Conservation (phyloP, 2,888 invertebrate species). For the Vesta saturnalis region DNA sequence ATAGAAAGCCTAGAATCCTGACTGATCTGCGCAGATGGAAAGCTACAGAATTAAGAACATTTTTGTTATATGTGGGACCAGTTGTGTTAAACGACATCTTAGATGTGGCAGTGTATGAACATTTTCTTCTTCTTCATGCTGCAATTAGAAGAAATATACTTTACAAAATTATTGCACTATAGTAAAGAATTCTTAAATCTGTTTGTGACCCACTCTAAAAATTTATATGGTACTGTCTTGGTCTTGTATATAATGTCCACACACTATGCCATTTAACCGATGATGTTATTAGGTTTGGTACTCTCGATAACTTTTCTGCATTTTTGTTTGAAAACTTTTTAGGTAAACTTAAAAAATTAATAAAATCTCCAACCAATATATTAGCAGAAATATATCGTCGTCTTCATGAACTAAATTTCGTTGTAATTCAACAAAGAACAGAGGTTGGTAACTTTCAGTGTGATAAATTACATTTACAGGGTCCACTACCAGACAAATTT, state of each 20-base stretch:
- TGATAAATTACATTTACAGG: too few species aligned
- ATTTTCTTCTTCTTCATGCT: conserved; percentile 27
- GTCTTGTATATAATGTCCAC: conserved; percentile 22
- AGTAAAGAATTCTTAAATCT: not conserved
- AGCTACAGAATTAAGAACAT: too few species aligned
- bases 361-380: conserved; percentile 6
- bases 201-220: too few species aligned
- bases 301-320: conserved; percentile 20
- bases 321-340: conserved; percentile 20
- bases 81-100: conserved; percentile 25
- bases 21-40: too few species aligned
- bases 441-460: too few species aligned
- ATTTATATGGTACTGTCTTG: conserved; percentile 19
- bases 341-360: not conserved
- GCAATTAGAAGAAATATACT: conserved; percentile 18
- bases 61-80: conserved; percentile 34
- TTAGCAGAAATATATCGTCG: too few species aligned
- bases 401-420: not conserved
- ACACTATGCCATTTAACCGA: conserved; percentile 15
- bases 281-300: conserved; percentile 13
- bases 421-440: too few species aligned
- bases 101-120: too few species aligned
- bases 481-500: too few species aligned
- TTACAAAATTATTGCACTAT: not conserved
- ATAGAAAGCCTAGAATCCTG: too few species aligned